Evolutionary conservation across 2,888 invertebrate genomes (phyloP).

Genomic region (Microctonus brassicae): DNA sequence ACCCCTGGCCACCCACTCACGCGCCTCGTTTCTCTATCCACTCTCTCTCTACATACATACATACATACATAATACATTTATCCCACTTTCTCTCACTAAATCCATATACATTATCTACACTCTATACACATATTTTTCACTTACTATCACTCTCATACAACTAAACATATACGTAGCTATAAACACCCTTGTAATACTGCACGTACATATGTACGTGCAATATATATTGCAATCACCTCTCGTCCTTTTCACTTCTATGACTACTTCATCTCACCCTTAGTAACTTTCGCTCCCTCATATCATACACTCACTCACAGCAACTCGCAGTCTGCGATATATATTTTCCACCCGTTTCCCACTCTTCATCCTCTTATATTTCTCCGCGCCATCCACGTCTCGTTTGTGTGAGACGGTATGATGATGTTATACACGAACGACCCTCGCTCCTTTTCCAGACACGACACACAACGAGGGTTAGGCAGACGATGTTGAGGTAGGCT

Average conservation of each 20-base stretch:
- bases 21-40: constrained; percentile 17
- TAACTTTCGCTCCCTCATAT: constrained; percentile 17
- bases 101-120: constrained; percentile 11
- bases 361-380: constrained; percentile 27
- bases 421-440: constrained; percentile 24
- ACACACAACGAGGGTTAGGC: constrained; percentile 14
- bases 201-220: background rate
- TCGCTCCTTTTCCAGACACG: background rate
- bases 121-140: background rate
- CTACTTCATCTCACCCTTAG: constrained; percentile 28
- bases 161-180: constrained; percentile 52
- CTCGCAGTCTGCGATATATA: constrained; percentile 34
- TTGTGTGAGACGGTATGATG: background rate
- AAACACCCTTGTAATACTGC: constrained; percentile 18
- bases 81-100: constrained; percentile 37
- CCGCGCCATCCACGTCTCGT: constrained; percentile 12
- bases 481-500: constrained; percentile 21
- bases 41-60: background rate
- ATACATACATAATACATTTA: too few species aligned
- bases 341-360: constrained; percentile 49
- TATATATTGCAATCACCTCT: constrained; percentile 36
- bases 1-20: constrained; percentile 57
- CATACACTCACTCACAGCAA: background rate
- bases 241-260: background rate
- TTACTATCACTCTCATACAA: constrained; percentile 38